Evolutionary conservation across 2,888 invertebrate genomes (phyloP).

Genomic region (Drosophila nr. fundita): DNA sequence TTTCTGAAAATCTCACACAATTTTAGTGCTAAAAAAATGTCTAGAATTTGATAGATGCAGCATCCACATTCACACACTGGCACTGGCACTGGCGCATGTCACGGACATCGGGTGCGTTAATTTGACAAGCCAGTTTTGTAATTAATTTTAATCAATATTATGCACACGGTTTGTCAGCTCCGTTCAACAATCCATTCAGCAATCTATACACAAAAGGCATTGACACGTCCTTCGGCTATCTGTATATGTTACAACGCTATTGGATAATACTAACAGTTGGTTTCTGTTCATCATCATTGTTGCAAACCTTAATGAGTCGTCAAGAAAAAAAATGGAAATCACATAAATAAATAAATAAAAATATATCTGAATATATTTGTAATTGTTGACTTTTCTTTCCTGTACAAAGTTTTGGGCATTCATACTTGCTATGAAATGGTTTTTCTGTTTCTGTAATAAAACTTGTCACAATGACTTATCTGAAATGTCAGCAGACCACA

Average conservation of each 20-base stretch:
- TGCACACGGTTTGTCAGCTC: constrained; percentile 21
- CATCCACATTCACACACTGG: constrained; percentile 20
- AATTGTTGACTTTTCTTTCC: constrained; percentile 37
- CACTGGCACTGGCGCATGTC: constrained; percentile 52
- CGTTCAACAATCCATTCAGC: constrained; percentile 15
- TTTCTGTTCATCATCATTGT: constrained; percentile 31
- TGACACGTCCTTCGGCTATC: constrained; percentile 55
- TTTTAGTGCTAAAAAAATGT: constrained; percentile 26
- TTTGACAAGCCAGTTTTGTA: constrained; percentile 68
- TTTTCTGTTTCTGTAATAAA: constrained; percentile 28
- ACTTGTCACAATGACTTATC: constrained; percentile 72
- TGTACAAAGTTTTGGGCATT: constrained; percentile 19
- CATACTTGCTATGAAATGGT: constrained; percentile 32
- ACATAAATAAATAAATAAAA: constrained; percentile 1
- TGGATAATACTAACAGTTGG: constrained; percentile 35
- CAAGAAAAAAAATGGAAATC: constrained; percentile 12
- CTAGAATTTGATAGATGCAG: constrained; percentile 52
- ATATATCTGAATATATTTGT: neutral
- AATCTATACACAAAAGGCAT: constrained; percentile 10
- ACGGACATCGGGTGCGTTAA: constrained; percentile 63
- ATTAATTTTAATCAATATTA: constrained; percentile 64
- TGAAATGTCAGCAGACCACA: constrained; percentile 72
- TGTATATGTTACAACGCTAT: constrained; percentile 34
- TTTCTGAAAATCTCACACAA: constrained; percentile 19
- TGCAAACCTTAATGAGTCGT: constrained; percentile 32